These are phyloP conservation scores for Pachyramphus minor DNA, from an alignment of 2,113 vertebrate species.

Conservation along the genomic window DNA sequence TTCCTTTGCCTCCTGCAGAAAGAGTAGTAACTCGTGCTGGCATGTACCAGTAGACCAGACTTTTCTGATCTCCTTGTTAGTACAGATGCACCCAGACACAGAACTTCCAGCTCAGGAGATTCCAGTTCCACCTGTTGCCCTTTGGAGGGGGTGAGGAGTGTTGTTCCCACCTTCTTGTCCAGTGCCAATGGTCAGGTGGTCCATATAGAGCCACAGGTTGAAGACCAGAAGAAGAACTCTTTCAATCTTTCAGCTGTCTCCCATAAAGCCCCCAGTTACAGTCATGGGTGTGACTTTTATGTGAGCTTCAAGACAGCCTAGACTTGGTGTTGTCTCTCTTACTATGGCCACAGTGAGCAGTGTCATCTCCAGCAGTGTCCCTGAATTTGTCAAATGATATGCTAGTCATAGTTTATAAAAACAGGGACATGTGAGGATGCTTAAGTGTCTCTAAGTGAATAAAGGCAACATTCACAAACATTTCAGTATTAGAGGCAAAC, in stretches of 20 bases:
- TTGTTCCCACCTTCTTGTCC: background rate
- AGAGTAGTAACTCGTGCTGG: background rate
- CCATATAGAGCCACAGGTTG: background rate
- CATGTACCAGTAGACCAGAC: too few species aligned
- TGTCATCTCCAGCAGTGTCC: background rate
- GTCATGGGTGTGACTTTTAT: background rate
- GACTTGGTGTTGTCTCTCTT: background rate
- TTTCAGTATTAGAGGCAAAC: background rate
- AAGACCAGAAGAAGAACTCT: background rate
- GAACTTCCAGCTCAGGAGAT: background rate
- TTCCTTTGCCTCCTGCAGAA: background rate
- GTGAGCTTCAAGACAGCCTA: background rate
- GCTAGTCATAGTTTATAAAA: background rate
- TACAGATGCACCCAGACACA: background rate
- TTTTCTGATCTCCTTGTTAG: background rate
- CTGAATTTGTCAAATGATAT: background rate
- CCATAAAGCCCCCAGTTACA: background rate
- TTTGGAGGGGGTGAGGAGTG: background rate
- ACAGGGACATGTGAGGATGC: background rate
- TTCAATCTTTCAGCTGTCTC: background rate
- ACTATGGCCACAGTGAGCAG: background rate
- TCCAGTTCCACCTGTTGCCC: background rate
- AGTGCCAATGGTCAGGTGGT: too few species aligned
- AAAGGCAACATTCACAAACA: background rate
- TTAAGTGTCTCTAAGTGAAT: background rate